A percentile compares a stretch with the other conserved stretches of the same genome.
phyloP scores from a whole-genome alignment of 2,888 invertebrate species.

The Drosophila rubida region DNA sequence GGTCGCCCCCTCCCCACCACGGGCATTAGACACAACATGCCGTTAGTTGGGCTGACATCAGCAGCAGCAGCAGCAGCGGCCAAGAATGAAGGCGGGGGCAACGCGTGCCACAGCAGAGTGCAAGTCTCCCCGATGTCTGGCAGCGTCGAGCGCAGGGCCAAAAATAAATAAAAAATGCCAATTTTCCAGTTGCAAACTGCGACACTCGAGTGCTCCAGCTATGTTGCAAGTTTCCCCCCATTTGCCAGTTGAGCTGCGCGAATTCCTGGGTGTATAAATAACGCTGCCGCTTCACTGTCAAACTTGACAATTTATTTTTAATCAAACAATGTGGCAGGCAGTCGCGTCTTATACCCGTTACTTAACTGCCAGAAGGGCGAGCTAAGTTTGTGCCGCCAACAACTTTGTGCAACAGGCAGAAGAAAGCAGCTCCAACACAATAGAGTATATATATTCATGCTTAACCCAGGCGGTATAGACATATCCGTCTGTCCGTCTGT shows the following conservation, averaged over 20 bases:
- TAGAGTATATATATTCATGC: no score
- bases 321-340: conserved; percentile 64
- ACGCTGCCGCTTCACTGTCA: conserved; percentile 72
- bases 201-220: conserved; percentile 8
- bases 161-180: conserved; percentile 64
- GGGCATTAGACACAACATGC: conserved; percentile 41
- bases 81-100: conserved; percentile 42
- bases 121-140: conserved; percentile 73
- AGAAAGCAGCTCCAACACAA: no score
- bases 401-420: no score
- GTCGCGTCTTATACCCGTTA: no score
- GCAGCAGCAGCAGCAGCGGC: conserved; percentile 45
- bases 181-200: conserved; percentile 39
- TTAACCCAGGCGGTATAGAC: no score
- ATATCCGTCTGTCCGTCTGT: no score
- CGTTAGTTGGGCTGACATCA: conserved; percentile 52
- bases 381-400: no score
- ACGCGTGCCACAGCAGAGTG: conserved; percentile 43
- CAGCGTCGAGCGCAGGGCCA: conserved; percentile 30
- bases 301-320: conserved; percentile 78
- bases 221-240: conserved; percentile 25
- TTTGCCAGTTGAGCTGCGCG: conserved; percentile 9
- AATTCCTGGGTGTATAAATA: conserved; percentile 71
- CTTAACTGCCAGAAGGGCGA: no score
- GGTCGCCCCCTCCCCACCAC: conserved; percentile 5